Conservation (phyloP, 2,113 vertebrate genomes). For the Neopipo cinnamomea region DNA sequence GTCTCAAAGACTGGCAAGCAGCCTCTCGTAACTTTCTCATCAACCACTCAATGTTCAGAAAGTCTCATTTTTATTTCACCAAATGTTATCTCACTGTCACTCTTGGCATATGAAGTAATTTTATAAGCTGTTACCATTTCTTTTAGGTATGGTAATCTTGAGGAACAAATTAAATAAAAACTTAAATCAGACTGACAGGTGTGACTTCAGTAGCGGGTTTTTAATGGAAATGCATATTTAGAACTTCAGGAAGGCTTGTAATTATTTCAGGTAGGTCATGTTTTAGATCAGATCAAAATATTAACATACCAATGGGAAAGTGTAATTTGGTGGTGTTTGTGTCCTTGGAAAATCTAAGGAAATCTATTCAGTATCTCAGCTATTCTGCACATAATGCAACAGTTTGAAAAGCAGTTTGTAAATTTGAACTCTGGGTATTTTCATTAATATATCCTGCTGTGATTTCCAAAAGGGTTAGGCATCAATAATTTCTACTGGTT, state of each 20-base stretch:
- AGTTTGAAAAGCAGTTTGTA: neutral
- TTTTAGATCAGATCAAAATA: neutral
- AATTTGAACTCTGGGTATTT: neutral
- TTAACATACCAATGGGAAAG: neutral
- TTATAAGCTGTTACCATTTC: neutral
- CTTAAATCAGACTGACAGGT: conserved; percentile 24
- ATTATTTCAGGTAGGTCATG: conserved; percentile 11
- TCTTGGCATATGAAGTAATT: neutral
- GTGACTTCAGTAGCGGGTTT: neutral
- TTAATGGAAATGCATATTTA: neutral
- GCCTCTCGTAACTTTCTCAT: neutral
- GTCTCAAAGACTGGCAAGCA: neutral
- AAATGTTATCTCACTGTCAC: neutral
- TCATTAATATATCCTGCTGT: neutral
- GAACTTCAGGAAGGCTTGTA: neutral
- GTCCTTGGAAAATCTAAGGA: neutral
- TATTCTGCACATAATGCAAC: neutral
- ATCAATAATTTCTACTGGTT: neutral
- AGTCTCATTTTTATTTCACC: neutral
- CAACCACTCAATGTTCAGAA: neutral
- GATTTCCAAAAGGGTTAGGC: neutral
- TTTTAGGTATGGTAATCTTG: neutral
- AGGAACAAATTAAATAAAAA: conserved; percentile 42
- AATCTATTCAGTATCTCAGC: neutral
- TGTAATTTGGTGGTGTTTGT: neutral